A percentile compares a stretch with the other conserved stretches of the same genome.
Evolutionary conservation across 2,113 vertebrate species (phyloP).

Genomic region (Myanophis thanlyinensis): DNA sequence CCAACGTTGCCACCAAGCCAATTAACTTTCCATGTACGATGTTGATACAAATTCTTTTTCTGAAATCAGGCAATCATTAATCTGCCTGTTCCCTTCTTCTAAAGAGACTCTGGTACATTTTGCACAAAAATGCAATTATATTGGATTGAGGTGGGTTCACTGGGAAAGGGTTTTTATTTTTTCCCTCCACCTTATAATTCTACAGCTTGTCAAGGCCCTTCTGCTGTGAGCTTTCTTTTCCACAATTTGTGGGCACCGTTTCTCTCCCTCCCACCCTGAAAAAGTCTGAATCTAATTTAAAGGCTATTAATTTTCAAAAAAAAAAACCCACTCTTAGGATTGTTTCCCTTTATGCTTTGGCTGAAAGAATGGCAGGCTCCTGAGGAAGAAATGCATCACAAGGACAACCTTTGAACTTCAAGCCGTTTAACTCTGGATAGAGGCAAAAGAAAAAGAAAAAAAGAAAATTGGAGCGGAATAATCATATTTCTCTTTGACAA

Average conservation of each 20-base stretch:
- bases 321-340: background rate
- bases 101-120: conserved; percentile 29
- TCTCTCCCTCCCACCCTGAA: background rate
- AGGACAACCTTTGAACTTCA: background rate
- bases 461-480: background rate
- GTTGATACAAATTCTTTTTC: background rate
- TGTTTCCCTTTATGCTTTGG: background rate
- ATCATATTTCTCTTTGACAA: conserved; percentile 32
- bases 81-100: conserved; percentile 30
- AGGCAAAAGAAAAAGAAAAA: background rate
- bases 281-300: conserved; percentile 58
- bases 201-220: conserved; percentile 27
- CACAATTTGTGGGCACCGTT: conserved; percentile 52
- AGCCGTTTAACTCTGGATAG: background rate
- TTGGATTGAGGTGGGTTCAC: conserved; percentile 27
- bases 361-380: background rate
- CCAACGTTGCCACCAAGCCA: fast-evolving
- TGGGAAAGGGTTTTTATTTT: conserved; percentile 21
- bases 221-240: conserved; percentile 46
- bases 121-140: conserved; percentile 1
- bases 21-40: background rate
- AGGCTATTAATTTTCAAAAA: conserved; percentile 57
- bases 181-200: background rate
- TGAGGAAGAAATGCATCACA: background rate
- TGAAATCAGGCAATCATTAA: conserved; percentile 38